These are phyloP conservation scores for Butorides virescens DNA, from an alignment of 2,113 vertebrate species.

Conservation along the genomic window DNA sequence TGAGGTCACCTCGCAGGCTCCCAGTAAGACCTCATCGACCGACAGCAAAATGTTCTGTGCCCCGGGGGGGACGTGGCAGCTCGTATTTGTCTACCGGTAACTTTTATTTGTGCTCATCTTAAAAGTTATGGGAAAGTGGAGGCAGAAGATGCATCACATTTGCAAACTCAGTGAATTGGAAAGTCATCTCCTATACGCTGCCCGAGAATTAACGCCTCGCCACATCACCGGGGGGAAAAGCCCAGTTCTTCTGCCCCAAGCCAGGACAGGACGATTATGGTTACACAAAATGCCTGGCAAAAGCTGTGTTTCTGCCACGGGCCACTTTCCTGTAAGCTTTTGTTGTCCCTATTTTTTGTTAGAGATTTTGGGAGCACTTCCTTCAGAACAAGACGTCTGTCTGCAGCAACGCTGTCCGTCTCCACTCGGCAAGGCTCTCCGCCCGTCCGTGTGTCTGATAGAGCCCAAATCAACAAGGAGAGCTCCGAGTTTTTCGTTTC, in stretches of 20 bases:
- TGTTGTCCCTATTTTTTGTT: background rate
- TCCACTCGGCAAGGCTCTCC: background rate
- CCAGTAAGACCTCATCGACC: background rate
- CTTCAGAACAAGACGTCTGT: background rate
- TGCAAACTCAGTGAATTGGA: slow-evolving; percentile 4
- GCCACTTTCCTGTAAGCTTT: background rate
- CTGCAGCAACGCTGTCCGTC: background rate
- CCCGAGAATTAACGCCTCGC: background rate
- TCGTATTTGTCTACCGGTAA: slow-evolving; percentile 38
- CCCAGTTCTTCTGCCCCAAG: background rate
- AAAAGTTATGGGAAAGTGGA: background rate
- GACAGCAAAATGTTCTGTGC: background rate
- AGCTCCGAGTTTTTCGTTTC: background rate
- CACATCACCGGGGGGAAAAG: background rate
- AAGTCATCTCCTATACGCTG: background rate
- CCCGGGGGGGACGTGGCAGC: slow-evolving; percentile 34
- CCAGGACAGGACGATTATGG: background rate
- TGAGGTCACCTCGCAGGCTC: background rate
- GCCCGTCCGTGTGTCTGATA: background rate
- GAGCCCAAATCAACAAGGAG: background rate
- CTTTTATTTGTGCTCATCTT: slow-evolving; percentile 45
- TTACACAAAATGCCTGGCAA: background rate
- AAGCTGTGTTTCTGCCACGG: background rate
- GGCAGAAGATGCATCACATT: background rate
- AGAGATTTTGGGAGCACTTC: background rate